phyloP scores from a whole-genome alignment of 2,888 invertebrate genomes.

The Hypena proboscidalis region DNA sequence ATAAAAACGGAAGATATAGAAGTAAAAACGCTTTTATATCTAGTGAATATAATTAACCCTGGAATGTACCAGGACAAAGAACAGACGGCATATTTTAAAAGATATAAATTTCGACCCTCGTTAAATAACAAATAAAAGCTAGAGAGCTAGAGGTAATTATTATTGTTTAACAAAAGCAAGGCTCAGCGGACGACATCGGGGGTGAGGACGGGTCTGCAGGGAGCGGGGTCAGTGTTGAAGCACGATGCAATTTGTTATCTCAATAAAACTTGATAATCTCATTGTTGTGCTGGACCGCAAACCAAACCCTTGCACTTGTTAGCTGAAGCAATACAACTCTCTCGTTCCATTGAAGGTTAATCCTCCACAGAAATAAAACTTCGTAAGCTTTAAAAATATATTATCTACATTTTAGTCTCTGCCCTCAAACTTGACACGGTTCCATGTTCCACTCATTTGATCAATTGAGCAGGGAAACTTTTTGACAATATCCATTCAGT shows the following conservation, averaged over 20 bases:
- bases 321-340: conserved; percentile 10
- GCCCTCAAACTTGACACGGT: conserved; percentile 3
- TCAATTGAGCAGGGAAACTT: neutral
- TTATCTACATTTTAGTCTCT: conserved; percentile 14
- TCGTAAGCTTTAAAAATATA: conserved; percentile 11
- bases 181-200: too few species aligned
- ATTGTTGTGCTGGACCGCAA: conserved; percentile 8
- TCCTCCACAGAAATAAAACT: conserved; percentile 15
- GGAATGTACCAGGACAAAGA: conserved; percentile 8
- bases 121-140: conserved; percentile 10
- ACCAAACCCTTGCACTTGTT: conserved; percentile 13
- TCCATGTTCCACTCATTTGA: conserved; percentile 1
- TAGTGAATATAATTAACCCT: conserved; percentile 3
- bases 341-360: conserved; percentile 21
- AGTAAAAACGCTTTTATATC: neutral
- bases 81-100: conserved; percentile 11
- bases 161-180: too few species aligned
- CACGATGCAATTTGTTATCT: conserved; percentile 10
- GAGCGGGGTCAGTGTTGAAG: neutral
- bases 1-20: neutral
- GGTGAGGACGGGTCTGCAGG: too few species aligned
- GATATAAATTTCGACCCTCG: conserved; percentile 4
- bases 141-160: too few species aligned
- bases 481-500: neutral
- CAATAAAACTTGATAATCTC: conserved; percentile 23